Conservation (phyloP, 2,888 invertebrate species). For the Diabrotica balteata region DNA sequence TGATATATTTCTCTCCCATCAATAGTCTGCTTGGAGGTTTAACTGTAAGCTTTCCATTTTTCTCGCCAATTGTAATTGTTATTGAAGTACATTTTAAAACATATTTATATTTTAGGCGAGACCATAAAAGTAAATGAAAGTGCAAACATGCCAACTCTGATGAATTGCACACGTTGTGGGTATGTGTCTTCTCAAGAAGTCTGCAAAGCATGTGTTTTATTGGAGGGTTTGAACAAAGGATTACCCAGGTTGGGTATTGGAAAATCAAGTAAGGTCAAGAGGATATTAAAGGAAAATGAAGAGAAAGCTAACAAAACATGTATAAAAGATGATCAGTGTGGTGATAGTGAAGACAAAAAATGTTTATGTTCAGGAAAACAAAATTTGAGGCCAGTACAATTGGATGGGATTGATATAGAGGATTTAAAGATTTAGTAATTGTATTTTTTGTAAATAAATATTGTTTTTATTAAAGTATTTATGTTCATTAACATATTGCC, state of each 20-base stretch:
- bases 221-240: constrained; percentile 95
- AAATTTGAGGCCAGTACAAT: constrained; percentile 26
- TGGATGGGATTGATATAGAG: constrained; percentile 22
- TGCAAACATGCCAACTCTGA: constrained; percentile 81
- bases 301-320: constrained; percentile 40
- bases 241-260: constrained; percentile 90
- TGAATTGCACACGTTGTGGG: constrained; percentile 84
- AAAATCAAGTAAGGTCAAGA: constrained; percentile 82
- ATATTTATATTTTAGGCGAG: constrained; percentile 70
- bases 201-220: constrained; percentile 94
- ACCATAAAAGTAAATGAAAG: constrained; percentile 82
- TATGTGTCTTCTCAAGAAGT: constrained; percentile 91
- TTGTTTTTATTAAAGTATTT: background rate
- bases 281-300: constrained; percentile 67
- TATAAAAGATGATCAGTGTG: constrained; percentile 7
- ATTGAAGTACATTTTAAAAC: background rate
- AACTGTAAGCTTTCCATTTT: too few species aligned
- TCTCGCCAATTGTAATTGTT: too few species aligned
- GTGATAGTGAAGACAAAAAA: constrained; percentile 24
- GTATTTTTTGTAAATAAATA: constrained; percentile 15
- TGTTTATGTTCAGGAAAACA: constrained; percentile 33
- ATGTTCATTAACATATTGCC: too few species aligned
- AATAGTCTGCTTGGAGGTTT: too few species aligned
- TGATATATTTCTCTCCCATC: constrained; percentile 1
- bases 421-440: constrained; percentile 30